Base-by-base conservation (phyloP, 2,113 vertebrate species). In the Ellobius talpinus region DNA sequence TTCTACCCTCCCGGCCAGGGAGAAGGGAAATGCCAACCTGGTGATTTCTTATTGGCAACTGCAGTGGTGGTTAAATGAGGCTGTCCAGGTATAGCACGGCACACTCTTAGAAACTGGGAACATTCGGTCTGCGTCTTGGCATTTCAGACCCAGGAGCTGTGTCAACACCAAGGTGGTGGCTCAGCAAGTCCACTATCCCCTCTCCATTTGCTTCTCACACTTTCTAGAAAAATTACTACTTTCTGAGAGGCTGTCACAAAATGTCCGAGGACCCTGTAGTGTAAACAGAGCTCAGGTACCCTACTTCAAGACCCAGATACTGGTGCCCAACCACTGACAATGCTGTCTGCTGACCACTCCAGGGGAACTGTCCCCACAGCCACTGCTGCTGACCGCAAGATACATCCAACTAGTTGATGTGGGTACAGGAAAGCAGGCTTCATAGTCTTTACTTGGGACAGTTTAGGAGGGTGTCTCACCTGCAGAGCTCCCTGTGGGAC, bases 51-150 rank as follows among this genome's bases (percentile, higher is more conserved):
- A 76, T 21, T 89, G 95, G 79, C 79, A 84, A 5, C 47, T 42
- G 21, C 16, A n/a, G 50, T 86, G 91, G 70, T 24, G 26, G 47
- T 52, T 70, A 16, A 5, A 33, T 65, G 70, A 21, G 63, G 52
- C 50, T 87, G 31, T 55, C 66, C 50, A 90, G 78, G 26, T 92
- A 65, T 24, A 66, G 76, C 21, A 3, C 23, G n/a, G 42, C 3
- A 2, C 52, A 39, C 93, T 94, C 94, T 89, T 82, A 77, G 90
- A 93, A 90, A 63, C 47, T 86, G 45, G 88, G 76, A 77, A 89
- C 26, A 42, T 76, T 92, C 52, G 52, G 26, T 87, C 91, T 72
- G 68, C 76, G 31, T 8, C 79, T 96, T 94, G 88, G 72, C 63
- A 73, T 94, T 89, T 94, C 47, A 81, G 74, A 90, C 66, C 26